Evolutionary conservation across 2,797 vertebrate genomes (phyloP), one percentile per base, ranked within the genome.

Genomic region (Oceanodroma leucorhoa): DNA sequence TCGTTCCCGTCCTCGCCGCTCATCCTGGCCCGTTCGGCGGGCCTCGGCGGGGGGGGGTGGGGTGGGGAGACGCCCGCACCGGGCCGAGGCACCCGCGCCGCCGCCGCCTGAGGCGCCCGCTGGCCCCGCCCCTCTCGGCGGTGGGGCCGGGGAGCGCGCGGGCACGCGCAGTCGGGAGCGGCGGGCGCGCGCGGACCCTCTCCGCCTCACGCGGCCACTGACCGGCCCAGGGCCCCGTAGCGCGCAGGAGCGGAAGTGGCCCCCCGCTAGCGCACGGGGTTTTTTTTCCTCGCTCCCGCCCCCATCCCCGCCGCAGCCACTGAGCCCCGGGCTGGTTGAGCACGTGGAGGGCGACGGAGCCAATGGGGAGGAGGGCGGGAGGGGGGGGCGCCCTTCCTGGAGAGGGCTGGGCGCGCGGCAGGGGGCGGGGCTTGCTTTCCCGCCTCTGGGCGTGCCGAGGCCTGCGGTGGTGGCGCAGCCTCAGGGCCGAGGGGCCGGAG

Each of bases 1-100:
- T 98, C 98, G 93, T 99, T 99, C 30, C 96, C 91, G 30, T 98
- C 96, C 27, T 97, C 95, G 40, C 97, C 93, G 27, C 94, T 98
- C 98, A 98, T 93, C 27, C 48, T 64, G 46, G 24, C 72, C 72
- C 24, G 65, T 20, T 80, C 62, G 30, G n/a, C 23, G 19, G 54
- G 22, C 9, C 15, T 34, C 17, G 27, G 40, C 20, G n/a, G n/a
- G n/a, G 36, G 17, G 46, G 10, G 18, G 18, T 5, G 51, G 6
- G 18, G 17, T 4, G 40, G n/a, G 3, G 20, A 55, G 29, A 61
- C 48, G 66, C 30, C n/a, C 58, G 14, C 51, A 13, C 45, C 26
- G 40, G 73, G 64, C 67, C 73, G 5, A 5, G n/a, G 10, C 10
- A 26, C 36, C 40, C 9, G 26, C 38, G 23, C 41, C 34, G 45